Conservation (phyloP, 2,797 vertebrate species). For the Apodemus agrarius region DNA sequence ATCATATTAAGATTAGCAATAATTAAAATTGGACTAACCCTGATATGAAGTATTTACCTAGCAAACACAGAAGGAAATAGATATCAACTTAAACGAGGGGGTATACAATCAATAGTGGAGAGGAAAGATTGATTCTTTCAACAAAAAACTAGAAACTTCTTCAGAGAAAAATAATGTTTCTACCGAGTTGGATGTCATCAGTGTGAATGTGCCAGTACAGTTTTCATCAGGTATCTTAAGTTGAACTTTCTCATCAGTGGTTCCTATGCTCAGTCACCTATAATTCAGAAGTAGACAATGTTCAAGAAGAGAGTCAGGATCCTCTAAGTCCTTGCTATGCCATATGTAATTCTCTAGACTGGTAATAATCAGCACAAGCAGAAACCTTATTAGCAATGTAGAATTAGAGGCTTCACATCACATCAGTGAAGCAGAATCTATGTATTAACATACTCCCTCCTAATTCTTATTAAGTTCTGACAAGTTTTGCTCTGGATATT, state of each 20-base stretch:
- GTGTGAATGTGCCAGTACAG: background rate
- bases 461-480: conserved; percentile 25
- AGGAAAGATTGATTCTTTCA: background rate
- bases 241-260: conserved; percentile 7
- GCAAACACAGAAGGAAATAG: background rate
- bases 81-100: background rate
- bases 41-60: background rate
- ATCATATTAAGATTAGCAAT: background rate
- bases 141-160: background rate
- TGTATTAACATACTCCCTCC: background rate
- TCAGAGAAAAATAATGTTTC: background rate
- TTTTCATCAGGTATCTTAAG: conserved; percentile 9
- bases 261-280: conserved; percentile 20
- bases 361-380: background rate
- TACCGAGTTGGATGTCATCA: background rate
- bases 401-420: background rate
- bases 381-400: conserved; percentile 15
- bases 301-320: background rate
- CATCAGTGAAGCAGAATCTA: conserved; percentile 31
- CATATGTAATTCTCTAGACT: background rate
- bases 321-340: conserved; percentile 4
- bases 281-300: background rate
- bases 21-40: background rate
- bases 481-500: background rate
- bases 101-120: conserved; percentile 4